A percentile compares a stretch with the other conserved stretches of the same genome.
Evolutionary conservation across 1,140 invertebrate species (phyloP).

Genomic region (Ceratosolen fusciceps): DNA sequence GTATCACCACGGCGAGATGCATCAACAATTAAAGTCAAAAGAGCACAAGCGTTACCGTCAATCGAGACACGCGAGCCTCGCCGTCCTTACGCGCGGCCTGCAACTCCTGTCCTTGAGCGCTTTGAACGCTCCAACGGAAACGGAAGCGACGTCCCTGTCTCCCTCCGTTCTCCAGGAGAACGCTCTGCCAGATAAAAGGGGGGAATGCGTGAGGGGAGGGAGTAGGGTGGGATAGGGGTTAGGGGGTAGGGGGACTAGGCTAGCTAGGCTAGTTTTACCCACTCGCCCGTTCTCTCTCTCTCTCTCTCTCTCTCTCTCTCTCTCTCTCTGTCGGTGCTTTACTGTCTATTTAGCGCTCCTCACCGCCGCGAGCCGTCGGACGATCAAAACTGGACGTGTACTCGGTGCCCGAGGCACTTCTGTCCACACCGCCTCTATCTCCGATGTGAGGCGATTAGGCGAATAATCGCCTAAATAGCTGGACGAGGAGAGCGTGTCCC

Average conservation of each 20-base stretch:
- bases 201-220: too few species aligned
- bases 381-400: constrained; percentile 38
- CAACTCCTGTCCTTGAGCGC: background rate
- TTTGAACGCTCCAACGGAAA: background rate
- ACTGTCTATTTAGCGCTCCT: background rate
- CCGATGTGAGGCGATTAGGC: constrained; percentile 23
- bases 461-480: constrained; percentile 38
- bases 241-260: too few species aligned
- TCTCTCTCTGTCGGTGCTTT: too few species aligned
- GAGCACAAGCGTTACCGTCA: background rate
- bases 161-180: constrained; percentile 23
- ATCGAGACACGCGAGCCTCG: background rate
- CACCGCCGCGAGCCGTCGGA: constrained; percentile 14
- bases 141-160: background rate
- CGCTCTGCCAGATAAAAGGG: background rate
- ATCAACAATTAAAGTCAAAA: background rate
- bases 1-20: too few species aligned
- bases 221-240: too few species aligned
- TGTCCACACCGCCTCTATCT: background rate
- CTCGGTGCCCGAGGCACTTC: background rate
- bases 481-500: constrained; percentile 18
- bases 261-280: too few species aligned
- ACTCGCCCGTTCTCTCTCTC: constrained; percentile 7
- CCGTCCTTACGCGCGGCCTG: background rate
- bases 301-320: background rate